These are phyloP conservation scores for Plumapathes pennacea DNA, from an alignment of 92 coral and sea anemone species.

Conservation along the genomic window DNA sequence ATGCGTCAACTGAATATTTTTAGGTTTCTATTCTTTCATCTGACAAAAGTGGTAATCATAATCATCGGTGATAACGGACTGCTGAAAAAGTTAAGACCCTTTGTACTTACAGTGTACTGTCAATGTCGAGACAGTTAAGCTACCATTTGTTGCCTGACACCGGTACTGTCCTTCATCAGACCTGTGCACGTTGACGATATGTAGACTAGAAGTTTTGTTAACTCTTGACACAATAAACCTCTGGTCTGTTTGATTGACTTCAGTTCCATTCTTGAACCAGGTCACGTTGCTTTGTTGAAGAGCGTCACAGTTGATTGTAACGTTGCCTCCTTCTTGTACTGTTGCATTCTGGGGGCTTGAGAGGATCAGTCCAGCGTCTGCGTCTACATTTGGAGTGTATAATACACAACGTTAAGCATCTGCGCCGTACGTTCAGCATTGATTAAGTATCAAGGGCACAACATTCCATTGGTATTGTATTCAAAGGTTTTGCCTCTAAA, in stretches of 20 bases:
- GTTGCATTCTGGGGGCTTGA: conserved; percentile 12
- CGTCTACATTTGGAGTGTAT: no score
- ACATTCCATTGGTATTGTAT: no score
- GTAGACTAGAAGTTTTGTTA: conserved; percentile 30
- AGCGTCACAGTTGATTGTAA: conserved; percentile 25
- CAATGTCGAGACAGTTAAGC: not conserved
- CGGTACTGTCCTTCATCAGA: conserved; percentile 33
- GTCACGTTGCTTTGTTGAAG: conserved; percentile 21
- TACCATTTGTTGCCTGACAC: conserved; percentile 28
- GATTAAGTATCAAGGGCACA: no score
- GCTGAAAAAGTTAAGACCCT: no score
- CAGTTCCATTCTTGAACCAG: conserved; percentile 25
- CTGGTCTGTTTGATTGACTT: not conserved
- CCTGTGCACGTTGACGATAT: conserved; percentile 24
- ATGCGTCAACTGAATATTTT: no score
- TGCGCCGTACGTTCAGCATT: no score
- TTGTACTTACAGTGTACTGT: conserved; percentile 1
- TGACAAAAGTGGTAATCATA: no score
- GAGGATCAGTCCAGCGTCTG: conserved; percentile 12
- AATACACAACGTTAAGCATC: no score
- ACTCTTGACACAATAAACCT: not conserved
- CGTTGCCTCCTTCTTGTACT: conserved; percentile 7
- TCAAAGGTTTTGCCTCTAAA: no score
- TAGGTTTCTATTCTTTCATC: no score
- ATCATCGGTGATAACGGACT: no score